Evolutionary conservation across 2,797 vertebrate genomes (phyloP), one percentile per base, ranked within the genome.

Genomic region (Zenarchopterus dispar): DNA sequence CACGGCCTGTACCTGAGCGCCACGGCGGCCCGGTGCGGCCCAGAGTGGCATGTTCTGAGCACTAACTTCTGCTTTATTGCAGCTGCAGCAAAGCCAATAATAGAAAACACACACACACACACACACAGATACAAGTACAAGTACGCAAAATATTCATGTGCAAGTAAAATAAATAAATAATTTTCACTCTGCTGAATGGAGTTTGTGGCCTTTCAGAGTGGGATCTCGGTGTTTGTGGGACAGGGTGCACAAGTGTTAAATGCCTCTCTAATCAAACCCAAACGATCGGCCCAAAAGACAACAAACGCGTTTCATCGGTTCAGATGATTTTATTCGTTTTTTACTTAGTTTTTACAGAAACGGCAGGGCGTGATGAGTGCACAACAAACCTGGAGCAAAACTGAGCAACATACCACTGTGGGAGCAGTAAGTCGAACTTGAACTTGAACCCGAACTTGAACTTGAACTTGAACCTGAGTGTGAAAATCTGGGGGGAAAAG

Each of bases 1-100:
- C 43, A 60, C 61, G 66, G 56, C 43, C n/a, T 77, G 56, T 66
- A 87, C 79, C 77, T 83, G 79, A 80, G 44, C 68, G 70, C 66
- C 43, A 60, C 61, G 66, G 56, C 43, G 52, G 69, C 48, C 56
- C 60, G 59, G 60, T 63, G 10, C 45, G 45, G 46, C 61, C 36
- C 62, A 67, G 68, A 80, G 49, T 47, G 60, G 64, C 51, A 51
- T 62, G 5, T 6, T 73, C 44, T 63, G 24, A 49, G 52, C 56
- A 68, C 59, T 63, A 68, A 77, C 62, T 63, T 61, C n/a, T 57
- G 59, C 52, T 70, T 57, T 48, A 46, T 50, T 75, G 60, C 39
- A 71, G 66, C 67, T 59, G 74, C 48, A 67, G 65, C 19, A 65
- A 39, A 62, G 39, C 26, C 44, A 73, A 22, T 21, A 17, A 36